Evolutionary conservation across 2,888 invertebrate species (phyloP).

Genomic region (Choristoneura rosaceana): DNA sequence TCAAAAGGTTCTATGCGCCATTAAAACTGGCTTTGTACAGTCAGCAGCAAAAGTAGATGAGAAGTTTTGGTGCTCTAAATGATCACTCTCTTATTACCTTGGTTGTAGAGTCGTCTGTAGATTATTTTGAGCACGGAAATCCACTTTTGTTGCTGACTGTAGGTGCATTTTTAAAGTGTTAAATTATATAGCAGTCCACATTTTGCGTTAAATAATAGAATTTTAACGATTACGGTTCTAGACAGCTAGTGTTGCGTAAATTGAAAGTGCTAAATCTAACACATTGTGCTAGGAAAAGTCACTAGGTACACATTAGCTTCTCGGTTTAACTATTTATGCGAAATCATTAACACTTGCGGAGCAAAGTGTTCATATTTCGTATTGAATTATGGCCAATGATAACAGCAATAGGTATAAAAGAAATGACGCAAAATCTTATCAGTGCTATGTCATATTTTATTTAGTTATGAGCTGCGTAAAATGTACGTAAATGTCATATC

Average conservation of each 20-base stretch:
- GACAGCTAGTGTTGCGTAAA: conserved; percentile 23
- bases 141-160: too few species aligned
- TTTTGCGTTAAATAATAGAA: conserved; percentile 59
- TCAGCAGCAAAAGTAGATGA: too few species aligned
- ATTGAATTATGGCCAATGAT: background rate
- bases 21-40: background rate
- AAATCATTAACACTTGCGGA: background rate
- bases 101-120: too few species aligned
- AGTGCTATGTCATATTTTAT: background rate
- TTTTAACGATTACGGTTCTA: conserved; percentile 55
- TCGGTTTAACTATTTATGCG: background rate
- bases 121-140: too few species aligned
- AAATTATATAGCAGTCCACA: conserved; percentile 1
- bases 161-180: too few species aligned
- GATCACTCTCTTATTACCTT: too few species aligned
- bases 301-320: background rate
- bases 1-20: background rate
- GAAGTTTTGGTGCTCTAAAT: too few species aligned
- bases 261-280: conserved; percentile 16
- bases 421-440: background rate
- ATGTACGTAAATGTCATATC: background rate
- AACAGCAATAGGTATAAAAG: background rate
- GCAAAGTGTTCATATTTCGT: background rate
- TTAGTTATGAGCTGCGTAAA: background rate
- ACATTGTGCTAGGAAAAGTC: background rate